These are phyloP conservation scores for Spea bombifrons DNA, from an alignment of 2,113 vertebrate genomes.

Conservation along the genomic window DNA sequence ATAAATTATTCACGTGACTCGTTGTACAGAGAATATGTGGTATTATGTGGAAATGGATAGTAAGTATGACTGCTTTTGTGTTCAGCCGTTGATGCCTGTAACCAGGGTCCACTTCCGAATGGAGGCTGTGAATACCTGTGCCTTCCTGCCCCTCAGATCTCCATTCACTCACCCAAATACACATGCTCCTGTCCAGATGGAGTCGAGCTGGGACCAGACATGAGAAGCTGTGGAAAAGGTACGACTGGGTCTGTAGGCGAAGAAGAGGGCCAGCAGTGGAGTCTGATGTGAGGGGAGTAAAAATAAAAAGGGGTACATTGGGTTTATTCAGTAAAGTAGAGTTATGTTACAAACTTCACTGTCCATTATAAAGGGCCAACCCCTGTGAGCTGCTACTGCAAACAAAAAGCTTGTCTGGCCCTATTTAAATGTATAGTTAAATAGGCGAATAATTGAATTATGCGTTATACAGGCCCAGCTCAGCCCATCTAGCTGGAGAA, in stretches of 20 bases:
- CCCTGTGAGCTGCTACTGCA: not conserved
- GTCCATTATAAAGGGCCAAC: not conserved
- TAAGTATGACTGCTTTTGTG: not conserved
- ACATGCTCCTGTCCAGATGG: constrained; percentile 92
- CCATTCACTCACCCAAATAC: constrained; percentile 87
- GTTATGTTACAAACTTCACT: not conserved
- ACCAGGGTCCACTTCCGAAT: constrained; percentile 81
- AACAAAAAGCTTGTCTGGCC: too few relatives aligned
- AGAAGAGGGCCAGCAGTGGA: not conserved
- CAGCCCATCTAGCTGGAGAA: too few relatives aligned
- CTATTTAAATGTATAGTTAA: too few relatives aligned
- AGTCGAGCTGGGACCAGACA: constrained; percentile 89
- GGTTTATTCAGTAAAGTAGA: not conserved
- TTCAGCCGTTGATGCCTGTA: constrained; percentile 84
- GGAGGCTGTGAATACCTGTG: constrained; percentile 96
- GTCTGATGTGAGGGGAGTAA: not conserved
- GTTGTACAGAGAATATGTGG: too few relatives aligned
- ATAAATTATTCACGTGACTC: too few relatives aligned
- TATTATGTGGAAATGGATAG: not conserved
- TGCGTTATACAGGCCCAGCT: too few relatives aligned
- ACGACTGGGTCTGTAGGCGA: constrained; percentile 41
- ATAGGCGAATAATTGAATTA: too few relatives aligned
- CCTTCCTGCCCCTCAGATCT: constrained; percentile 90
- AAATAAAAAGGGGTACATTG: not conserved
- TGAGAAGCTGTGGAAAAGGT: constrained; percentile 89